These are phyloP conservation scores for Acheta domesticus DNA, from an alignment of 2,888 invertebrate species.

Conservation along the genomic window DNA sequence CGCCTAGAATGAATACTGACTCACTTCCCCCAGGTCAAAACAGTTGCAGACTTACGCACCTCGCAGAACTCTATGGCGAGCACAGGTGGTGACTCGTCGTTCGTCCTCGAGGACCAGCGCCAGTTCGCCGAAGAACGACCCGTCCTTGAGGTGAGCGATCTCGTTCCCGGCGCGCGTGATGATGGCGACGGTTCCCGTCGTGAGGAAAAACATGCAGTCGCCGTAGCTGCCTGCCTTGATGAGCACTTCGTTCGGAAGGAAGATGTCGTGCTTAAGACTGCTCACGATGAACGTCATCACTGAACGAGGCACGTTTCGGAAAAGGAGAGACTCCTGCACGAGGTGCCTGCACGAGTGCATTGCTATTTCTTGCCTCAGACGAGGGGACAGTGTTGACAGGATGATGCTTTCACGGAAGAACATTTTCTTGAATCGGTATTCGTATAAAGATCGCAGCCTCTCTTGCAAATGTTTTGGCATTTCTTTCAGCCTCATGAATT, in stretches of 20 bases:
- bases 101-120: neutral
- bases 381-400: neutral
- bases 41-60: neutral
- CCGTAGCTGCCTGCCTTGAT: slow-evolving; percentile 1
- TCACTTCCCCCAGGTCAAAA: too few species aligned
- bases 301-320: neutral
- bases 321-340: neutral
- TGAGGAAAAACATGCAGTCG: neutral
- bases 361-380: neutral
- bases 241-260: neutral
- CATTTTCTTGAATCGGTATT: neutral
- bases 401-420: neutral
- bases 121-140: neutral
- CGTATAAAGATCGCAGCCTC: neutral
- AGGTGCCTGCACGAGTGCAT: neutral
- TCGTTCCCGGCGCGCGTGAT: neutral
- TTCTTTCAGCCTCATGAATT: neutral
- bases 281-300: neutral
- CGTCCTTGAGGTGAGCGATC: neutral
- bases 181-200: neutral
- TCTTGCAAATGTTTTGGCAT: neutral
- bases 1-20: too few species aligned
- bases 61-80: neutral
- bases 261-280: neutral
- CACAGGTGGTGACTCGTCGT: neutral